Evolutionary conservation across 2,113 vertebrate genomes (phyloP).

Genomic region (Astatoreochromis straeleni): DNA sequence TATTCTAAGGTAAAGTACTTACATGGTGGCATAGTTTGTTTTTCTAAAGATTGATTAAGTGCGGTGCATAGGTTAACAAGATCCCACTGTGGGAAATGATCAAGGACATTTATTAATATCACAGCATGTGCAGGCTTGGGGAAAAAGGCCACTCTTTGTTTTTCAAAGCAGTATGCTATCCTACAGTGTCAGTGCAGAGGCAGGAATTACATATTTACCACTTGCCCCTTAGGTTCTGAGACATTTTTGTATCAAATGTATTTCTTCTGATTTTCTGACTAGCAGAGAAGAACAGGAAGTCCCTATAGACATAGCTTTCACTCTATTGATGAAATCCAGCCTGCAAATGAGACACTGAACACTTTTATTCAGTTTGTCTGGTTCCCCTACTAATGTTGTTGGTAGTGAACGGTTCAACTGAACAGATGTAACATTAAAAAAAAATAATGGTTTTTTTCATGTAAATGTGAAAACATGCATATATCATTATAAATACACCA

Average conservation of each 20-base stretch:
- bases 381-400: not conserved
- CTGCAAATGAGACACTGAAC: not conserved
- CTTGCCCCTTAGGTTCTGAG: slow-evolving; percentile 25
- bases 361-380: not conserved
- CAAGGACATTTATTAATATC: slow-evolving; percentile 63
- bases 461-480: not conserved
- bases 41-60: slow-evolving; percentile 35
- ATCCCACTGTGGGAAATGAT: slow-evolving; percentile 47
- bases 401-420: not conserved
- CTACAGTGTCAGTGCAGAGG: not conserved
- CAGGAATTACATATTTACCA: slow-evolving; percentile 26
- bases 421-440: not conserved
- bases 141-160: slow-evolving; percentile 44
- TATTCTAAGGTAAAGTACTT: not conserved
- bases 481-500: not conserved
- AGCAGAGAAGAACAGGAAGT: not conserved
- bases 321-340: not conserved
- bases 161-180: slow-evolving; percentile 31
- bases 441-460: accelerated
- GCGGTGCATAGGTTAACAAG: slow-evolving; percentile 59
- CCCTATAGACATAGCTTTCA: not conserved
- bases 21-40: slow-evolving; percentile 17
- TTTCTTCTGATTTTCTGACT: not conserved
- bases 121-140: slow-evolving; percentile 33
- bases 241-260: slow-evolving; percentile 29